phyloP scores from a whole-genome alignment of 2,113 vertebrate genomes.

The Peromyscus maniculatus region DNA sequence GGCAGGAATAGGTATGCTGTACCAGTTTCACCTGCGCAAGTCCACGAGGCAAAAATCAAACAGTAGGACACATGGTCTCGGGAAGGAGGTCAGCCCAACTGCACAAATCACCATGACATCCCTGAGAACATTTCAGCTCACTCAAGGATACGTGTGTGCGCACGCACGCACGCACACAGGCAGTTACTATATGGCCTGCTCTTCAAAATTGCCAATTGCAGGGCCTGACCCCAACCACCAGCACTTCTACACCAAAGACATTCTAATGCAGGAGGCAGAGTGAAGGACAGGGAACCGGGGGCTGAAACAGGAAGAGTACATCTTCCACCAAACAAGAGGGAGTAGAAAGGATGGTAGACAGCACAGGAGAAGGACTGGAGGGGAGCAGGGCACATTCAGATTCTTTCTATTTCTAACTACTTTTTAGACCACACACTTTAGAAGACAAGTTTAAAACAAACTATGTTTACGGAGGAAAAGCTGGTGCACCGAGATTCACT shows the following conservation, averaged over 20 bases:
- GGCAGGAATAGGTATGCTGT: constrained; percentile 98
- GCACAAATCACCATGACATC: neutral
- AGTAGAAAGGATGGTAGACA: neutral
- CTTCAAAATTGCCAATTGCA: neutral
- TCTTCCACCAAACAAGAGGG: neutral
- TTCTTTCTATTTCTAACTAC: constrained; percentile 35
- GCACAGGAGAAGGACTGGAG: neutral
- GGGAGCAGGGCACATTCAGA: neutral
- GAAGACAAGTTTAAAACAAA: constrained; percentile 47
- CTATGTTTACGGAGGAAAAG: constrained; percentile 9
- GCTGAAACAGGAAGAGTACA: neutral
- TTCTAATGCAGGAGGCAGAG: neutral
- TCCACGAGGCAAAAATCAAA: constrained; percentile 50
- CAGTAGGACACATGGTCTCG: neutral
- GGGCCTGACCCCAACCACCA: constrained; percentile 14
- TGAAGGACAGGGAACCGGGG: neutral
- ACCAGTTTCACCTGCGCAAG: constrained; percentile 95
- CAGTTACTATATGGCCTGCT: neutral
- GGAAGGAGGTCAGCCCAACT: neutral
- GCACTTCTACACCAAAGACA: neutral
- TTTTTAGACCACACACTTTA: neutral
- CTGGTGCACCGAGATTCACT: neutral
- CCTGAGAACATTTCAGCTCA: neutral
- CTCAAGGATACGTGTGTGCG: neutral
- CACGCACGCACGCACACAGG: neutral